Percentiles rank a stretch among this genome's conserved stretches.
These are phyloP conservation scores for Idris sp. DNA, from an alignment of 1,140 invertebrate species.

Conservation along the genomic window DNA sequence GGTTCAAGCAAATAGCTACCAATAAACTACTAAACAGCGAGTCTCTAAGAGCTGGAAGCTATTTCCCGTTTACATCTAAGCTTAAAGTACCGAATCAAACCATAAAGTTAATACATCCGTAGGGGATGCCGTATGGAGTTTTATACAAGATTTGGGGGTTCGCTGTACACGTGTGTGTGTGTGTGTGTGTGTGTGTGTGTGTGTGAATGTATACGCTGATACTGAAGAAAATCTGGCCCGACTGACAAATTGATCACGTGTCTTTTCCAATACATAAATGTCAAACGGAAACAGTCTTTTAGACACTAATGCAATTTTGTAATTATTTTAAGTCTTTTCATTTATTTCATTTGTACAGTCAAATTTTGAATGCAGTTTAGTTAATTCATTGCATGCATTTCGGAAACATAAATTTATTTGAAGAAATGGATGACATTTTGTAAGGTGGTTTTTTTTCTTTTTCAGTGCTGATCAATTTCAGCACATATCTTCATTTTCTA, in stretches of 20 bases:
- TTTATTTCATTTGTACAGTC: too few species aligned
- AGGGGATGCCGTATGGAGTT: constrained; percentile 62
- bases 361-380: too few species aligned
- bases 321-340: constrained; percentile 30
- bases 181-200: constrained; percentile 31
- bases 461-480: too few species aligned
- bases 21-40: constrained; percentile 69
- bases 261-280: constrained; percentile 47
- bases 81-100: constrained; percentile 66
- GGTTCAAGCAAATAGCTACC: constrained; percentile 66
- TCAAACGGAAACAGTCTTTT: constrained; percentile 63
- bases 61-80: constrained; percentile 74
- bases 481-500: constrained; percentile 56
- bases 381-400: too few species aligned
- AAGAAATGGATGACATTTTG: too few species aligned
- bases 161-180: background rate
- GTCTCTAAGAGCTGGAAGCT: constrained; percentile 67
- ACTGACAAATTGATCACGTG: constrained; percentile 78
- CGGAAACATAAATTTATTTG: too few species aligned
- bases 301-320: constrained; percentile 39
- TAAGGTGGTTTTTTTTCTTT: too few species aligned
- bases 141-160: constrained; percentile 45
- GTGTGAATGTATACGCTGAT: constrained; percentile 31
- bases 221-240: constrained; percentile 34
- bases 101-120: constrained; percentile 77